Percentiles rank a stretch among this genome's conserved stretches.
Evolutionary conservation across 2,113 vertebrate genomes (phyloP).

Genomic region (Ifrita kowaldi): DNA sequence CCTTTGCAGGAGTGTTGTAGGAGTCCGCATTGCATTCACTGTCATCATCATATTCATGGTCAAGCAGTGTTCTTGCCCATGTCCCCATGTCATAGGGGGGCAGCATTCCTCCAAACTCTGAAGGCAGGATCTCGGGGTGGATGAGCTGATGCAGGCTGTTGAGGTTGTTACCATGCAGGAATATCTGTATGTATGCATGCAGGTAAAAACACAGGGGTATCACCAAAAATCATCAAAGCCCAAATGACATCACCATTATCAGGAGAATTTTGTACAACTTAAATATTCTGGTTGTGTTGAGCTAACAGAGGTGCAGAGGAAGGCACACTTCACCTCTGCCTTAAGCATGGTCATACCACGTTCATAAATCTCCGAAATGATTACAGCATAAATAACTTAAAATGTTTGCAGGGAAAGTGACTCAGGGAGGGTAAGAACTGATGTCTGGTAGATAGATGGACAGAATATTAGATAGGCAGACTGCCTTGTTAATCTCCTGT

Average conservation of each 20-base stretch:
- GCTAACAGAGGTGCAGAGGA: not conserved
- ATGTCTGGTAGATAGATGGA: not conserved
- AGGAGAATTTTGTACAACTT: not conserved
- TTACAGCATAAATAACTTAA: not conserved
- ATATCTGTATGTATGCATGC: conserved; percentile 79
- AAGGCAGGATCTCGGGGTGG: conserved; percentile 95
- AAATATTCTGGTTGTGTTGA: not conserved
- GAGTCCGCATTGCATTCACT: conserved; percentile 87
- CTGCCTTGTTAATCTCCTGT: not conserved
- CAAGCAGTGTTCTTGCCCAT: conserved; percentile 95
- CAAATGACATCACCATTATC: not conserved
- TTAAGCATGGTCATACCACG: not conserved
- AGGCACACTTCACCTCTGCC: not conserved
- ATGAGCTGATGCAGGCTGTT: conserved; percentile 97
- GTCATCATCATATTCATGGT: conserved; percentile 98
- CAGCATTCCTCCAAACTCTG: conserved; percentile 96
- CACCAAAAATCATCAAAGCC: not conserved
- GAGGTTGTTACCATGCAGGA: conserved; percentile 97
- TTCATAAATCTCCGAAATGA: not conserved
- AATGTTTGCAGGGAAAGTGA: not conserved
- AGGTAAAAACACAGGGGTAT: not conserved
- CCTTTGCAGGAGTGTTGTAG: conserved; percentile 85
- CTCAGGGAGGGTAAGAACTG: not conserved
- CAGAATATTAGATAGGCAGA: not conserved
- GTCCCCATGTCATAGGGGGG: conserved; percentile 98